Conservation (phyloP, 2,797 vertebrate genomes). For the Poliocrania exsul region DNA sequence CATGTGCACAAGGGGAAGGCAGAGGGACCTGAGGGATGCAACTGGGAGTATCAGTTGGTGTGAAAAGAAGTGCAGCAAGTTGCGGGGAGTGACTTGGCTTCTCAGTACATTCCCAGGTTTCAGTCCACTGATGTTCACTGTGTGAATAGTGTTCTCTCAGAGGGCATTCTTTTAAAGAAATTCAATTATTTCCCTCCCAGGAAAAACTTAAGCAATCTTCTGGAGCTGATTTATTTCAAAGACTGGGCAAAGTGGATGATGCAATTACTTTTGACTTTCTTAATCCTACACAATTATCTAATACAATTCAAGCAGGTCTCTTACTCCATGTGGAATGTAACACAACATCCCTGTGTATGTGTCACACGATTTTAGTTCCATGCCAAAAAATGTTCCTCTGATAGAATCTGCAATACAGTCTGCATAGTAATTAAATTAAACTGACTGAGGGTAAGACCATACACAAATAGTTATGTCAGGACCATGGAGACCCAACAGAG, state of each 20-base stretch:
- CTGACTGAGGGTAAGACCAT: background rate
- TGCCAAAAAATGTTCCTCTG: background rate
- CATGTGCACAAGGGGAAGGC: background rate
- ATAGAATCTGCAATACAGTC: background rate
- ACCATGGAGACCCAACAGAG: background rate
- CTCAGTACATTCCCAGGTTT: background rate
- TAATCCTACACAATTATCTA: background rate
- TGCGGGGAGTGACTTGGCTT: background rate
- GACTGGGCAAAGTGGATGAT: background rate
- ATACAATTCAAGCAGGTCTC: background rate
- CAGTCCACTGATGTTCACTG: background rate
- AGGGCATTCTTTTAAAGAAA: background rate
- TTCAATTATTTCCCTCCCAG: background rate
- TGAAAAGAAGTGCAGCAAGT: background rate
- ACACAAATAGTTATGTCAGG: background rate
- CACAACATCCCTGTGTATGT: accelerated
- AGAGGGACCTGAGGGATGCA: background rate
- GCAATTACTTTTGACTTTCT: background rate
- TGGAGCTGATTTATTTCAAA: background rate
- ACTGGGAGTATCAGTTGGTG: background rate
- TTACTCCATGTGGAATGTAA: background rate
- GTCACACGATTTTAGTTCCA: background rate
- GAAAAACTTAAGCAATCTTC: background rate
- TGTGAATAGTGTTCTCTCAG: background rate
- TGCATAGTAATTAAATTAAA: background rate